Evolutionary conservation across 2,797 vertebrate species (phyloP), one percentile per base, ranked within the genome.

Genomic region (Lateolabrax maculatus): DNA sequence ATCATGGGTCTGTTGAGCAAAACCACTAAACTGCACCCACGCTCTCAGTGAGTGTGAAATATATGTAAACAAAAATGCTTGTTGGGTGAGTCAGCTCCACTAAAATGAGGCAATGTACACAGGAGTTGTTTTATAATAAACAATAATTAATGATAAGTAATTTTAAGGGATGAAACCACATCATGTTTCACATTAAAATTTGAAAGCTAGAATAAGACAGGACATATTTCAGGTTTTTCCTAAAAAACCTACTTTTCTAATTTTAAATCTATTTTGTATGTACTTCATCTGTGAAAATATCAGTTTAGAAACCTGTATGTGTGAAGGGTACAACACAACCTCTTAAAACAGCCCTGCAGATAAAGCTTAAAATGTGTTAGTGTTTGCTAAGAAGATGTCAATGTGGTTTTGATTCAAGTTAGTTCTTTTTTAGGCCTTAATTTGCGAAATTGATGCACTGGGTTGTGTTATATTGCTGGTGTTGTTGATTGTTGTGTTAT

Each of bases 1-100:
- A 53, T 51, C 52, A 39, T 2, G 15, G 18, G 37, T 62, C 39
- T 29, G 71, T 44, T 57, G 62, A 64, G 69, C 25, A 63, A 75
- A 61, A 41, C 29, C n/a, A 51, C 43, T 49, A 53, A 34, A 57
- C 10, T 49, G 51, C 44, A 27, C 13, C 46, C 18, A 51, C 27
- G 18, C 2, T 48, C 6, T 66, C 29, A 58, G 57, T 27, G 34
- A 53, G 13, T 48, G 34, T 21, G 36, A 68, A 56, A 31, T 5
- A 31, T 5, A 31, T 12, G 37, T 31, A 58, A 41, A 39, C 60
- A 15, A 41, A 65, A 46, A 27, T 19, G 37, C 36, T 13, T 23
- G 19, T 25, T 56, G 57, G 25, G 12, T 51, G n/a, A 44, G 12
- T 64, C 39, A 60, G 3, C 18, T 21, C 10, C 18, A 57, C 21